Conservation (phyloP, 2,113 vertebrate species). For the Phoenicopterus ruber region DNA sequence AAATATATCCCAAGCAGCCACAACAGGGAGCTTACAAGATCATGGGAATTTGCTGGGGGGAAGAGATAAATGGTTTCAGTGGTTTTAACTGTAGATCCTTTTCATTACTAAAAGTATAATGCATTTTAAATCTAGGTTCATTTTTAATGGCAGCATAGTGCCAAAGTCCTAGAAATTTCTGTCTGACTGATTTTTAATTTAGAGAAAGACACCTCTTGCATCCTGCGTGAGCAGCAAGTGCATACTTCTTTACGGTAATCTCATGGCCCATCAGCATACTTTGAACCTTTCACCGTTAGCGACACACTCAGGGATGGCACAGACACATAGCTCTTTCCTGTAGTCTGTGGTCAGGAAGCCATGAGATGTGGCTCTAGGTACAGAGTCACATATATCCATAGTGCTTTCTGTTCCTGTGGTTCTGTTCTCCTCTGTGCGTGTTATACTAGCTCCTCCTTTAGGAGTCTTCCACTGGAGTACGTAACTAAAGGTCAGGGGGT, state of each 20-base stretch:
- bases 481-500: not conserved
- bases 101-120: not conserved
- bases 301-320: not conserved
- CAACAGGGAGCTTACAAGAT: not conserved
- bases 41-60: not conserved
- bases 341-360: not conserved
- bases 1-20: conserved; percentile 1
- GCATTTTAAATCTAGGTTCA: not conserved
- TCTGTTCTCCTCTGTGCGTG: not conserved
- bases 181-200: not conserved
- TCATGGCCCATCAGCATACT: not conserved
- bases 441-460: not conserved
- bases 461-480: not conserved
- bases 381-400: not conserved
- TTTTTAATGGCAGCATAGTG: not conserved
- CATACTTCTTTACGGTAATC: not conserved
- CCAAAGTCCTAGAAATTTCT: not conserved
- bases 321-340: not conserved
- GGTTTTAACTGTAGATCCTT: not conserved
- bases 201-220: not conserved
- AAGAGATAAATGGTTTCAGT: not conserved
- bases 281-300: not conserved
- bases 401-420: not conserved
- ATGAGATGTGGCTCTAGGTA: not conserved
- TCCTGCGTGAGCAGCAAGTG: not conserved